These are phyloP conservation scores for Neoascia interrupta DNA, from an alignment of 2,888 invertebrate genomes.

Conservation along the genomic window DNA sequence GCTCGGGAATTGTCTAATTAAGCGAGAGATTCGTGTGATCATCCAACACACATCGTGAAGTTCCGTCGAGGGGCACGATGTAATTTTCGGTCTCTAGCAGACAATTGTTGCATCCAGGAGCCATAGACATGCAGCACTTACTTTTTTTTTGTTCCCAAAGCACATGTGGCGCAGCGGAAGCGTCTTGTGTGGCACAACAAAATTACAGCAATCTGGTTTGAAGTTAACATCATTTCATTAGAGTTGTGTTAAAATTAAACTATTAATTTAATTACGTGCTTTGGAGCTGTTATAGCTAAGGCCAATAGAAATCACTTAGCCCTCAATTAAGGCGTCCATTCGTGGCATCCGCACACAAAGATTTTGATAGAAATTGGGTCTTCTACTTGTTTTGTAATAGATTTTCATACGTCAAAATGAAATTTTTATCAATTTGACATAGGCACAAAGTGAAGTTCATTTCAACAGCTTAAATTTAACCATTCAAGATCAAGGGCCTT, in stretches of 20 bases:
- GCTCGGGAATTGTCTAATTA: conserved; percentile 49
- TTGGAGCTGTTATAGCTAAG: background rate
- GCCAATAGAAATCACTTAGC: conserved; percentile 8
- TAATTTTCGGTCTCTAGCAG: conserved; percentile 19
- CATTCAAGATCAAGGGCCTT: no score
- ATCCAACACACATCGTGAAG: conserved; percentile 42
- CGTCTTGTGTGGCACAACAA: conserved; percentile 40
- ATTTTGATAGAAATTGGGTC: no score
- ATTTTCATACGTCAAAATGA: no score
- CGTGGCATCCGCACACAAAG: no score
- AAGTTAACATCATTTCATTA: conserved; percentile 1
- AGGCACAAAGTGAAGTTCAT: no score
- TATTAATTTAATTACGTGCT: conserved; percentile 11
- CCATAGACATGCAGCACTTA: background rate
- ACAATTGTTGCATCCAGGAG: conserved; percentile 13
- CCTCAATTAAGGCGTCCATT: no score
- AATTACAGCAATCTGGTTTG: background rate
- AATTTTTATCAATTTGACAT: no score
- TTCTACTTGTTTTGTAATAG: no score
- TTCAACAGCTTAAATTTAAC: no score
- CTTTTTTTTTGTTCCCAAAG: conserved; percentile 1
- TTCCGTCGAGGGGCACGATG: conserved; percentile 11
- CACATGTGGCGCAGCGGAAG: conserved; percentile 1
- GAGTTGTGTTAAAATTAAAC: conserved; percentile 4
- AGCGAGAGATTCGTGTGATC: conserved; percentile 50